phyloP scores from a whole-genome alignment of 2,888 invertebrate species.

The Muschampia plurimacula region DNA sequence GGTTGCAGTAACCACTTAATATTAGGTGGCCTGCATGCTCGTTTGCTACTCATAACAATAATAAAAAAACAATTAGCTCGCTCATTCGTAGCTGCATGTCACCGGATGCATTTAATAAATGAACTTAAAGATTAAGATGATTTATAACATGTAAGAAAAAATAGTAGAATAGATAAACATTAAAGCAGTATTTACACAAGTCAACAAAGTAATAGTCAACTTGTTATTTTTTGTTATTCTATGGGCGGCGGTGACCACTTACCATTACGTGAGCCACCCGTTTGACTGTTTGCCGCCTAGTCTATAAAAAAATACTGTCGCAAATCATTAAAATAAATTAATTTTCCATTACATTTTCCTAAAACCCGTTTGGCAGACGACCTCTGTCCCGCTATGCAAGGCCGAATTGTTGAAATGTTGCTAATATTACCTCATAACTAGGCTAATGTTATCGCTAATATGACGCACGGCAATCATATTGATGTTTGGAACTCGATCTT shows the following conservation, averaged over 20 bases:
- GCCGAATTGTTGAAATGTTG: slow-evolving; percentile 35
- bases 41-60: too few relatives aligned
- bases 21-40: too few relatives aligned
- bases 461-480: slow-evolving; percentile 5
- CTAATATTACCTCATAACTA: slow-evolving; percentile 32
- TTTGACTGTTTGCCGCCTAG: too few relatives aligned
- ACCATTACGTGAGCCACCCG: too few relatives aligned
- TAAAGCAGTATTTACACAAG: slow-evolving; percentile 6
- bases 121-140: too few relatives aligned
- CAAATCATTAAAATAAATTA: slow-evolving; percentile 24
- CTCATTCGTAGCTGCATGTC: too few relatives aligned
- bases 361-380: slow-evolving; percentile 23
- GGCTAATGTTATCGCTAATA: slow-evolving; percentile 4
- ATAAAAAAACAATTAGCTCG: too few relatives aligned
- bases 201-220: not conserved
- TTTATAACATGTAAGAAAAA: too few relatives aligned
- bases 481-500: not conserved
- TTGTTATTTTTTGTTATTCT: too few relatives aligned
- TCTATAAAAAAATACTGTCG: not conserved
- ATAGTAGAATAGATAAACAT: not conserved
- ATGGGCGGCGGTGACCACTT: too few relatives aligned
- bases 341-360: slow-evolving; percentile 36
- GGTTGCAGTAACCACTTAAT: too few relatives aligned
- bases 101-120: too few relatives aligned
- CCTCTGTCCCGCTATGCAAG: slow-evolving; percentile 37